Evolutionary conservation across 2,797 vertebrate genomes (phyloP).

Genomic region (Gymnopithys bicolor): DNA sequence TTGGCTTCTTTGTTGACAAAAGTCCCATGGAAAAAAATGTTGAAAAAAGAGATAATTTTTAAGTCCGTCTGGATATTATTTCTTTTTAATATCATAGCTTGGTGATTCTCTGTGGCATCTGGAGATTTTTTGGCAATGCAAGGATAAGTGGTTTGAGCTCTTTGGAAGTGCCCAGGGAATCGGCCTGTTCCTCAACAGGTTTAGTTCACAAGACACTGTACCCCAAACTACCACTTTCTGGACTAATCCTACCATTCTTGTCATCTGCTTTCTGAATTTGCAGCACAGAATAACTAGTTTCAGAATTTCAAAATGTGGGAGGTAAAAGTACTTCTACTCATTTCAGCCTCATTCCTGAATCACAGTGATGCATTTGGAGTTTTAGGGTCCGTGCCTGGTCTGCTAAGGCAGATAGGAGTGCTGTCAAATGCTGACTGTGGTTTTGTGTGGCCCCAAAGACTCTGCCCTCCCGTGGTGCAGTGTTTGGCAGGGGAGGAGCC

Average conservation of each 20-base stretch:
- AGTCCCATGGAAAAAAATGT: background rate
- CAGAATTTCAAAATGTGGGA: background rate
- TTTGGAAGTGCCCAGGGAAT: background rate
- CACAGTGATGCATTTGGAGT: background rate
- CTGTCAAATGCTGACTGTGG: background rate
- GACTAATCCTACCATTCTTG: background rate
- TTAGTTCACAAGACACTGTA: background rate
- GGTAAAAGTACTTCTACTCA: background rate
- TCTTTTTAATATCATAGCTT: background rate
- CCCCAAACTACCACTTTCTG: background rate
- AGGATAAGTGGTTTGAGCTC: background rate
- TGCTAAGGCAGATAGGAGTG: background rate
- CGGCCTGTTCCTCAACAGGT: accelerated
- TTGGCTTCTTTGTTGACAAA: background rate
- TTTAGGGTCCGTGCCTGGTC: accelerated
- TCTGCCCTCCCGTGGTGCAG: background rate
- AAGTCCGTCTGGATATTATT: background rate
- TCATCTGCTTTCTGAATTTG: background rate
- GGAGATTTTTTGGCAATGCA: background rate
- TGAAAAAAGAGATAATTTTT: accelerated
- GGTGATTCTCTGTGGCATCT: background rate
- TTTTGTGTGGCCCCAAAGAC: background rate
- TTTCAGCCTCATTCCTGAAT: background rate
- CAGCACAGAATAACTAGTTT: background rate
- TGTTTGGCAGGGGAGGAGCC: accelerated